phyloP scores from a whole-genome alignment of 1,140 invertebrate species.

The Drosophila melanogaster region DNA sequence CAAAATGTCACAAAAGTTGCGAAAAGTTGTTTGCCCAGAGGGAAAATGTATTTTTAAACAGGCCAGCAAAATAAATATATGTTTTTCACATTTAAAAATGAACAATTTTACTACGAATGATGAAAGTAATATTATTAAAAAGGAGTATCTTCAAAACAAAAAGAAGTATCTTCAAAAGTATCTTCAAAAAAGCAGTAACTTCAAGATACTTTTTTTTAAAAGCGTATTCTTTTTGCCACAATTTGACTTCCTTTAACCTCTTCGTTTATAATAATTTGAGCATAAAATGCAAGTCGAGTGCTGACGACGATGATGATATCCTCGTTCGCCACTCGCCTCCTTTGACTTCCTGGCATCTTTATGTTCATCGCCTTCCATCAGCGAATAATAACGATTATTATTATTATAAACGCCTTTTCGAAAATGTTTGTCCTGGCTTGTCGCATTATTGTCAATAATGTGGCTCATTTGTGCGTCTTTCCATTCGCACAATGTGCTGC shows the following conservation, averaged over 20 bases:
- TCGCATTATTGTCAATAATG: conserved; percentile 52
- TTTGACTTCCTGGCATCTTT: conserved; percentile 9
- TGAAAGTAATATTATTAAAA: not conserved
- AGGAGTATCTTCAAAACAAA: too few species aligned
- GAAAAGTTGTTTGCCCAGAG: not conserved
- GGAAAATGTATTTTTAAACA: not conserved
- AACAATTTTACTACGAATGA: not conserved
- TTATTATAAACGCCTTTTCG: conserved; percentile 45
- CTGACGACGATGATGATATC: conserved; percentile 18
- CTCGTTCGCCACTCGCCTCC: not conserved
- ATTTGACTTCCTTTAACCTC: conserved; percentile 13
- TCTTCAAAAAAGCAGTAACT: too few species aligned
- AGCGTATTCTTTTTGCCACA: not conserved
- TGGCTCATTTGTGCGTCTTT: conserved; percentile 23
- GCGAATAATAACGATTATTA: conserved; percentile 59
- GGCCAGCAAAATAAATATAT: too few species aligned
- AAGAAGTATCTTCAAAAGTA: too few species aligned
- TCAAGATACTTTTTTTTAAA: not conserved
- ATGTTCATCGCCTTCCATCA: conserved; percentile 16
- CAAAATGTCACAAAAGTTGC: conserved; percentile 15
- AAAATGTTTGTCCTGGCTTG: conserved; percentile 49
- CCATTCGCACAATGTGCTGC: conserved; percentile 27
- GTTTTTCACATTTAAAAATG: not conserved
- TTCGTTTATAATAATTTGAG: conserved; percentile 28
- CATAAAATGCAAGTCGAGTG: conserved; percentile 45